Conservation (phyloP, 2,888 invertebrate species). For the Margaritifera margaritifera region DNA sequence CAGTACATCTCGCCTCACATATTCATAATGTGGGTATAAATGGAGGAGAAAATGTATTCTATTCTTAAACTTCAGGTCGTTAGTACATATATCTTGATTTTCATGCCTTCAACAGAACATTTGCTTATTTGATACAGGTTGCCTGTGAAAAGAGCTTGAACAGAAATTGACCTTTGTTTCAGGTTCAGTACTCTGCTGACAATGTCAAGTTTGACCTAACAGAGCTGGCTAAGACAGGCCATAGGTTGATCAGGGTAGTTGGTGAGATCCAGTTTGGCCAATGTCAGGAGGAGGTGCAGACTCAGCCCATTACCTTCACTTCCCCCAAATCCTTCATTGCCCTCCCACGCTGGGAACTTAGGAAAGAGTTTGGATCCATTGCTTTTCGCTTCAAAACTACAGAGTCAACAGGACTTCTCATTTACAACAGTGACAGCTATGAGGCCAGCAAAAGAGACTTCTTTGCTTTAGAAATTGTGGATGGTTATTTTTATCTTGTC, state of each 20-base stretch:
- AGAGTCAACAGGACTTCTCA: constrained; percentile 93
- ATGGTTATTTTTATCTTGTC: constrained; percentile 93
- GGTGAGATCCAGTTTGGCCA: constrained; percentile 82
- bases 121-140: too few relatives aligned
- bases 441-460: constrained; percentile 79
- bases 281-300: constrained; percentile 65
- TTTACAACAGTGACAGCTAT: constrained; percentile 86
- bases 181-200: constrained; percentile 95
- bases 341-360: constrained; percentile 89
- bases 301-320: constrained; percentile 91
- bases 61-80: too few relatives aligned
- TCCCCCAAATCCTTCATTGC: constrained; percentile 83
- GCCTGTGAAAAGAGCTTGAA: too few relatives aligned
- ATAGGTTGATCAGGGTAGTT: constrained; percentile 85
- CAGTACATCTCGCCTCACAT: too few relatives aligned
- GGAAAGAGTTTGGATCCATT: constrained; percentile 88
- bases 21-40: too few relatives aligned
- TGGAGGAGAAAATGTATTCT: too few relatives aligned
- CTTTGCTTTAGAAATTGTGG: constrained; percentile 94
- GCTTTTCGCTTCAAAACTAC: constrained; percentile 96
- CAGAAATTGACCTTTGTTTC: constrained; percentile 43
- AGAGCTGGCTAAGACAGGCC: constrained; percentile 88
- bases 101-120: too few relatives aligned
- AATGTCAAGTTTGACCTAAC: constrained; percentile 89
- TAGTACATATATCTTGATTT: too few relatives aligned